Percentiles rank a stretch among this genome's conserved stretches.
phyloP scores from a whole-genome alignment of 2,113 vertebrate genomes.

The Suncus etruscus region DNA sequence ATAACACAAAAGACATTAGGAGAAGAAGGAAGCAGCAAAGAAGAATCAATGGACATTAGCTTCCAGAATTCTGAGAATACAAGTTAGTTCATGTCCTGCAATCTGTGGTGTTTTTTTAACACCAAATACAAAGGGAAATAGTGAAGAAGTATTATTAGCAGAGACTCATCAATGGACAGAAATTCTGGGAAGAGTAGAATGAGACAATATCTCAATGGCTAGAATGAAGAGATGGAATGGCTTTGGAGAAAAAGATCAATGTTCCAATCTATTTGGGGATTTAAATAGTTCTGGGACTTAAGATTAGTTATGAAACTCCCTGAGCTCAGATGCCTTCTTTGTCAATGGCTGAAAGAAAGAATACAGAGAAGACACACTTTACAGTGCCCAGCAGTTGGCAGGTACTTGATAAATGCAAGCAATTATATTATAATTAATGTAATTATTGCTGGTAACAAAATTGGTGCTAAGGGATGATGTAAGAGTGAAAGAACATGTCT shows the following conservation, averaged over 20 bases:
- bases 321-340: background rate
- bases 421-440: background rate
- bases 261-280: background rate
- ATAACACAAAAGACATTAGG: too few relatives aligned
- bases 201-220: too few relatives aligned
- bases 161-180: too few relatives aligned
- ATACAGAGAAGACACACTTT: background rate
- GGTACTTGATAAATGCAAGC: background rate
- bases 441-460: slow-evolving; percentile 4
- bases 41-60: too few relatives aligned
- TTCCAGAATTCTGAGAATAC: too few relatives aligned
- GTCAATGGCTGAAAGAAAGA: background rate
- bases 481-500: background rate
- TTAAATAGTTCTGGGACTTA: background rate
- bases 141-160: too few relatives aligned
- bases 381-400: background rate
- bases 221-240: background rate
- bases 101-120: too few relatives aligned
- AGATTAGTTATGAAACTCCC: background rate
- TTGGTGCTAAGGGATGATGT: background rate
- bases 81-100: too few relatives aligned
- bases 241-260: background rate
- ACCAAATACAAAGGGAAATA: too few relatives aligned
- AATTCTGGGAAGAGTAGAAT: too few relatives aligned
- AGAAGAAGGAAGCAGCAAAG: background rate